Evolutionary conservation across 2,888 invertebrate species (phyloP).

Genomic region (Caprella mutica): DNA sequence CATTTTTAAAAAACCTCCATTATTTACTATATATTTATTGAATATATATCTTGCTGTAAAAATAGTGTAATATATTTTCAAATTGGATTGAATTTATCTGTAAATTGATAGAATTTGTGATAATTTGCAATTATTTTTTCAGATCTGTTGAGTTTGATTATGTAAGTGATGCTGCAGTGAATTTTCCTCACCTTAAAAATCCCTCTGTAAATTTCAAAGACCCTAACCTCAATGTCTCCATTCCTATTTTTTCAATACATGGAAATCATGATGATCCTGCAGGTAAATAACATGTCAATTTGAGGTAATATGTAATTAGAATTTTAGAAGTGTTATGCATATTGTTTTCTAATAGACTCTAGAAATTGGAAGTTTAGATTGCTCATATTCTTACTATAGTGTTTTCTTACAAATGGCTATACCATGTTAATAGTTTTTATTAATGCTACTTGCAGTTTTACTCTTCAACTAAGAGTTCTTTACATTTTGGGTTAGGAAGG

Average conservation of each 20-base stretch:
- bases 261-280: constrained; percentile 97
- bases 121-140: constrained; percentile 9
- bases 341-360: too few relatives aligned
- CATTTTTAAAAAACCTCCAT: too few relatives aligned
- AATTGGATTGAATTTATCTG: not conserved
- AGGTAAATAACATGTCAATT: constrained; percentile 38
- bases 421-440: too few relatives aligned
- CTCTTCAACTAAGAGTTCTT: too few relatives aligned
- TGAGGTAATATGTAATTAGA: too few relatives aligned
- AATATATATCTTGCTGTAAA: not conserved
- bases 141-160: constrained; percentile 58
- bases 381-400: too few relatives aligned
- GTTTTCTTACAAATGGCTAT: too few relatives aligned
- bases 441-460: too few relatives aligned
- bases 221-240: constrained; percentile 79
- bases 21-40: not conserved
- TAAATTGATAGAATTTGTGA: not conserved
- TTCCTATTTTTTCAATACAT: constrained; percentile 92
- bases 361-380: too few relatives aligned
- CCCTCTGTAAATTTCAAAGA: constrained; percentile 82
- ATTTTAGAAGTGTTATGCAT: too few relatives aligned
- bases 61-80: not conserved
- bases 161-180: constrained; percentile 68
- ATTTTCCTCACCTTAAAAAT: constrained; percentile 56
- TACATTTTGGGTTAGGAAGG: too few relatives aligned